These are phyloP conservation scores for Drosophila cognata DNA, from an alignment of 2,888 invertebrate genomes.

Conservation along the genomic window DNA sequence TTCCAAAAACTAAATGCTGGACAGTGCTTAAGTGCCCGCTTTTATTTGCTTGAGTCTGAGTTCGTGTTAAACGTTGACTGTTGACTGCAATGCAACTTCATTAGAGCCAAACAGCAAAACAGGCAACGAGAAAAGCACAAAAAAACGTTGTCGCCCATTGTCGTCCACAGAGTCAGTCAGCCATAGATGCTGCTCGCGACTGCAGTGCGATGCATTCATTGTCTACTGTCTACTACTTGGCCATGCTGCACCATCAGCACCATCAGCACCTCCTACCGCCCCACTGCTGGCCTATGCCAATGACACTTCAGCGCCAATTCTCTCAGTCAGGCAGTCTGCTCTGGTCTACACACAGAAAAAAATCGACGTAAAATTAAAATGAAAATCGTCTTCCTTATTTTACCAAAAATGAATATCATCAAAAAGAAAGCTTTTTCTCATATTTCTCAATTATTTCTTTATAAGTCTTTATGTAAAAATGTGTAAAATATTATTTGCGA, in stretches of 20 bases:
- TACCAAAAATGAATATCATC: too few species aligned
- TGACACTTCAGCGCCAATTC: conserved; percentile 60
- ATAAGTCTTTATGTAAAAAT: too few species aligned
- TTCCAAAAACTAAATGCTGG: conserved; percentile 8
- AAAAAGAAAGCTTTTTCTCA: too few species aligned
- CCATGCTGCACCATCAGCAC: conserved; percentile 26
- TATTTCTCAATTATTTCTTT: too few species aligned
- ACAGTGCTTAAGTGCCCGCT: conserved; percentile 25
- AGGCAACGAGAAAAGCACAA: conserved; percentile 19
- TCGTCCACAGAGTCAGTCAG: conserved; percentile 65
- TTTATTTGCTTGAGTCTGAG: conserved; percentile 34
- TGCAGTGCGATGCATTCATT: conserved; percentile 37
- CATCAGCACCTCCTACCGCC: neutral
- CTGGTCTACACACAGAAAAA: conserved; percentile 16
- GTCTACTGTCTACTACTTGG: conserved; percentile 40
- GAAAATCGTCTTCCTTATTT: neutral
- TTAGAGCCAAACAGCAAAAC: conserved; percentile 53
- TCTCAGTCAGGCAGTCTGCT: conserved; percentile 43
- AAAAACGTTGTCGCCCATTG: conserved; percentile 45
- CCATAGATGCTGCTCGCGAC: conserved; percentile 27
- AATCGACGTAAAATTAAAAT: neutral
- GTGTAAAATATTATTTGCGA: too few species aligned
- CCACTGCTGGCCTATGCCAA: conserved; percentile 51
- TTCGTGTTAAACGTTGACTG: conserved; percentile 15
- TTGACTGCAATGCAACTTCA: conserved; percentile 65